Conservation (phyloP, 2,113 vertebrate species). For the Athene cunicularia region DNA sequence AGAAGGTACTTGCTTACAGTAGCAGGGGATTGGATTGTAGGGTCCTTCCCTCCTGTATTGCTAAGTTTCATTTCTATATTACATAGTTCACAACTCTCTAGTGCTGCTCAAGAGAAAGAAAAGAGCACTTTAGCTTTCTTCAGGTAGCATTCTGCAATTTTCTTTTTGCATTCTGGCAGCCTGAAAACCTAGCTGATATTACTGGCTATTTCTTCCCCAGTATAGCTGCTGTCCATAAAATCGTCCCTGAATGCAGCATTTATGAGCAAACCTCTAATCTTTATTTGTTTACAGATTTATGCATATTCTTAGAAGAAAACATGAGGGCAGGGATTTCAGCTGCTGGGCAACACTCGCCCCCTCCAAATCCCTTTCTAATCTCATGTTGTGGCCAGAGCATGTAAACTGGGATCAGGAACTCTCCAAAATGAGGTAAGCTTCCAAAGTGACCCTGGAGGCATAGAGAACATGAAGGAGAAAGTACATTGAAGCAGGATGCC, state of each 20-base stretch:
- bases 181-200: not conserved
- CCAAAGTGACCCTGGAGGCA: not conserved
- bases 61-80: not conserved
- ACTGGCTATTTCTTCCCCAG: not conserved
- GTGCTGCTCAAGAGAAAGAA: not conserved
- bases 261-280: not conserved
- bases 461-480: not conserved
- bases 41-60: not conserved
- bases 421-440: not conserved
- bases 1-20: not conserved
- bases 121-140: not conserved
- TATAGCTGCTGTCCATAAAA: not conserved
- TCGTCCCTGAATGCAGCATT: not conserved
- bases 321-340: not conserved
- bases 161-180: not conserved
- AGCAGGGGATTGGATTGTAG: not conserved
- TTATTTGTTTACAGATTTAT: not conserved
- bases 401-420: not conserved
- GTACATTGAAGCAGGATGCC: not conserved
- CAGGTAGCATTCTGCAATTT: not conserved
- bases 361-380: not conserved
- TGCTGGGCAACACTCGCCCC: not conserved
- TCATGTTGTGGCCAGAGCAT: not conserved
- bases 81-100: not conserved
- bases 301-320: not conserved